Base-by-base conservation (phyloP, 2,888 invertebrate species). In the Limnephilus marmoratus region DNA sequence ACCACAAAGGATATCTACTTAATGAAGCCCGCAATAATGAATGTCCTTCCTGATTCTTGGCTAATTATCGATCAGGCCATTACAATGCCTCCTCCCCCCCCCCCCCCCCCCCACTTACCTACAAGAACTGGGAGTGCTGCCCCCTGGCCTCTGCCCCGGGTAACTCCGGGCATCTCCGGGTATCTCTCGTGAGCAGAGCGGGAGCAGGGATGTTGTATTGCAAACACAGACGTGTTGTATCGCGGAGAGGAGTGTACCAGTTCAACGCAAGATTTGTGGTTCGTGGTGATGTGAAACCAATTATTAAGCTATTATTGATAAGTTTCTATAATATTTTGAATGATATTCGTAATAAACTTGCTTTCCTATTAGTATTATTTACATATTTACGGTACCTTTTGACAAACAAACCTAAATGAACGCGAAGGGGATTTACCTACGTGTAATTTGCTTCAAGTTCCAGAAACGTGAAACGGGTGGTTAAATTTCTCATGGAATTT, bases 171-270 rank as follows among this genome's bases (percentile, higher is more conserved):
- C 91, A 88, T 91, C 91, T 68, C 68, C 68, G n/a, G 68, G 68
- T 92, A 88, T 92, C 91, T 89, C 89, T 91, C 83, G 91, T 91
- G 68, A 91, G 92, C 90, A 85, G 90, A n/a, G 24, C 68, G 7
- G 24, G 24, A 68, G n/a, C n/a, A 68, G 68, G 68, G 68, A 68
- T 68, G 85, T 85, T 91, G 92, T 90, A 90, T 92, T 90, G 85
- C 24, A 90, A 89, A 82, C 68, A 68, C 92, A 86, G 91, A 91
- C 91, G 92, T 92, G 92, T 92, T 91, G 92, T 92, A 92, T 91
- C 91, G 91, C 87, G 92, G 90, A 90, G 37, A 37, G 83, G 83
- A 83, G 34, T 83, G 37, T 49, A n/a, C 85, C 91, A 88, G 24
- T 11, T 68, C 9, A 68, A 68, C 68, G 24, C 68, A 68, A 68